Percentiles rank a stretch among this genome's conserved stretches.
Conservation (phyloP, 2,113 vertebrate genomes). For the Hucho hucho region DNA sequence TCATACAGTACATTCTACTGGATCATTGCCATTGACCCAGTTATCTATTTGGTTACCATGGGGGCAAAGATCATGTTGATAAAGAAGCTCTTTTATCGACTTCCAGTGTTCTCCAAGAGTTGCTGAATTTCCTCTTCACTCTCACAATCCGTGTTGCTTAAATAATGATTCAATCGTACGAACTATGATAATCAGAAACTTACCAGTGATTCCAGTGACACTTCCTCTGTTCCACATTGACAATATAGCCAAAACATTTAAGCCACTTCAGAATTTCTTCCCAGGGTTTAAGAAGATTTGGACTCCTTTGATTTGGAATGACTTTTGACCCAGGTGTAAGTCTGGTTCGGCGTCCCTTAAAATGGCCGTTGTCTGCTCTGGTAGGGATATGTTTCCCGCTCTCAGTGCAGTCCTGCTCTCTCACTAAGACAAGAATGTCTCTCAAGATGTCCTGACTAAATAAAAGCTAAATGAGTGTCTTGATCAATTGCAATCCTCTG, state of each 20-base stretch:
- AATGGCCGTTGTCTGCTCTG: neutral
- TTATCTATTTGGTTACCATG: no score
- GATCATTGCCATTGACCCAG: no score
- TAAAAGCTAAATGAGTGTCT: neutral
- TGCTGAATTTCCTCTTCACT: no score
- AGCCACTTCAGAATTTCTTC: constrained; percentile 22
- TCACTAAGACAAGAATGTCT: neutral
- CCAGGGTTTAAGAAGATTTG: constrained; percentile 8
- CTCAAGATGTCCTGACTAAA: neutral
- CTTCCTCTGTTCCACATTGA: neutral
- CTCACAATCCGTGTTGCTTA: no score
- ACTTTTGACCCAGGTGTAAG: constrained; percentile 14
- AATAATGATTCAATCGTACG: no score
- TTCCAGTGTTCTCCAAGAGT: no score
- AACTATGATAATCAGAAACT: neutral
- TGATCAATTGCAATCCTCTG: neutral
- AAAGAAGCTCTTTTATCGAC: no score
- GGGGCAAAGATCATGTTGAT: no score
- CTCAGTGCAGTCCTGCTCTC: neutral
- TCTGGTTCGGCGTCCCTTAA: neutral
- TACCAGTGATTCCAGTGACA: neutral
- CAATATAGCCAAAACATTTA: neutral
- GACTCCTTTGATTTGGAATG: constrained; percentile 17
- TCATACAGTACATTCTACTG: no score
- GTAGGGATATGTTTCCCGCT: neutral